Evolutionary conservation across 2,797 vertebrate species (phyloP).

Genomic region (Macropus fuliginosus): DNA sequence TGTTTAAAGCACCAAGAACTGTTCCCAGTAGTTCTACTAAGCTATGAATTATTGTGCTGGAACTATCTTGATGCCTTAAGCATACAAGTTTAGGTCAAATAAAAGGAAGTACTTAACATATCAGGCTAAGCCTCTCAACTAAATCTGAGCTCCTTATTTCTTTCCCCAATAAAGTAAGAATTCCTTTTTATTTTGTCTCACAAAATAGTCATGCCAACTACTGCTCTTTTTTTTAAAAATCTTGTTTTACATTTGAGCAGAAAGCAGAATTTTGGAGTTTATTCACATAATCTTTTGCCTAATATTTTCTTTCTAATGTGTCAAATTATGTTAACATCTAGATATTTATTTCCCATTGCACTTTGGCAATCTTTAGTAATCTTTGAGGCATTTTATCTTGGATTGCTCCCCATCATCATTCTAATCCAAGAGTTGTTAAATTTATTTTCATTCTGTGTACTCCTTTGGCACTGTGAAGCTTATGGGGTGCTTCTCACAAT

Average conservation of each 20-base stretch:
- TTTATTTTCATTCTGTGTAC: not conserved
- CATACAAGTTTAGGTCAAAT: not conserved
- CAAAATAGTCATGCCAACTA: constrained; percentile 28
- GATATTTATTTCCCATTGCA: not conserved
- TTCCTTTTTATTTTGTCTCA: constrained; percentile 26
- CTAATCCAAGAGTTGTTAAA: not conserved
- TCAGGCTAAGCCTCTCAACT: not conserved
- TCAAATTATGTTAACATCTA: constrained; percentile 18
- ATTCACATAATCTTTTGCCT: constrained; percentile 25
- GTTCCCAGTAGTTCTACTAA: not conserved
- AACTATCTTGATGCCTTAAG: not conserved
- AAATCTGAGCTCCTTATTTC: not conserved
- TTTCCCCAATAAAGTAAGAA: not conserved
- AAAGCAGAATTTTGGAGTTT: constrained; percentile 47
- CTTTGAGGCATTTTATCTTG: not conserved
- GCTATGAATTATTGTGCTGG: not conserved
- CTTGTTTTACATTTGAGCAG: constrained; percentile 40
- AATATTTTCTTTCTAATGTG: constrained; percentile 34
- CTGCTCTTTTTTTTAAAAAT: constrained; percentile 21
- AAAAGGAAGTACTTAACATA: not conserved
- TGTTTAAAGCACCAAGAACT: not conserved
- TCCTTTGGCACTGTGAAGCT: not conserved
- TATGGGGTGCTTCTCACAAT: not conserved
- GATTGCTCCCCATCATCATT: not conserved
- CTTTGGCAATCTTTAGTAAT: not conserved